Evolutionary conservation across 2,797 vertebrate species (phyloP), one percentile per base, ranked within the genome.

Genomic region (Gobio occitaniae): DNA sequence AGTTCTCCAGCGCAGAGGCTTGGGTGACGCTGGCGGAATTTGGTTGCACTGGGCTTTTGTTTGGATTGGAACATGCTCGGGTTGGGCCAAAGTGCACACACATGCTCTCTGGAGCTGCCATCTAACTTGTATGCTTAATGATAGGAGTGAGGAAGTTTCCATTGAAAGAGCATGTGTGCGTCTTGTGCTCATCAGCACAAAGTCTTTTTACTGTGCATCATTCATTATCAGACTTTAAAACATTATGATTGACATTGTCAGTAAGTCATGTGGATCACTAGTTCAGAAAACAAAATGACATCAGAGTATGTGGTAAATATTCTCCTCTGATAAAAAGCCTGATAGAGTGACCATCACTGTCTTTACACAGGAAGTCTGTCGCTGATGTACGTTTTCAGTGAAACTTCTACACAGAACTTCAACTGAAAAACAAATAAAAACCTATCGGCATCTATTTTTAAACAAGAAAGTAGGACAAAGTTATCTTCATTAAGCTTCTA

Each of bases 61-160:
- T 95, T 93, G 91, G 92, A 93, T 92, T 92, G 90, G 88, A 89
- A 86, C 86, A 87, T 90, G 90, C 92, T 91, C 90, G 89, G 91
- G 86, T 91, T 89, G 90, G 94, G 93, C 94, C 92, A 95, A 94
- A 95, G 94, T 93, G 90, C 75, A 86, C 90, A 92, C 89, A 93
- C 93, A 93, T 92, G 93, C 91, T 92, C 93, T 92, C 90, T 82
- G 84, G 89, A 91, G 90, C 90, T 92, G 91, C 89, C 89, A 90
- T 90, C 86, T 88, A 83, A 87, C 89, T 89, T 90, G 89, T 89
- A 86, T 82, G 84, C 89, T 87, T 78, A 90, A 91, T 88, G 89
- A 93, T 93, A 90, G 84, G 82, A 92, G 88, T 89, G 88, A 88
- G 89, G 54, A 77, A 90, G 88, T 89, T 86, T 90, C 68, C 69